Base-by-base conservation (phyloP, 2,888 invertebrate genomes). In the Dryomyza anilis region DNA sequence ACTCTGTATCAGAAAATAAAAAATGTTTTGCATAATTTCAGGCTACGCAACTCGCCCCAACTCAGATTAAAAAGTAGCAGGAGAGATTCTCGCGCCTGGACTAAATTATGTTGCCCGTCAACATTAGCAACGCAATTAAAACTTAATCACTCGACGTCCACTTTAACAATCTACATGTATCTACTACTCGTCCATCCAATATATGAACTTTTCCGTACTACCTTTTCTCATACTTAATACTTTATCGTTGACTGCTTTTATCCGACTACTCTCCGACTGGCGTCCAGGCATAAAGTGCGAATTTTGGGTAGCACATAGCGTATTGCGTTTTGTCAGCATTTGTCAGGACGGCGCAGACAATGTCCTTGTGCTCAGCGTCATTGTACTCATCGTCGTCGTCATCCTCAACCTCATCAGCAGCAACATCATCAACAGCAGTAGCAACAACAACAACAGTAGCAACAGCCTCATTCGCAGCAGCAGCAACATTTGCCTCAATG, bases 61-160 rank as follows among this genome's bases (percentile, higher is more conserved):
- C n/a, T n/a, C n/a, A n/a, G n/a, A n/a, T n/a, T n/a, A n/a, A n/a
- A n/a, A n/a, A n/a, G n/a, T n/a, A n/a, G n/a, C n/a, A n/a, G n/a
- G n/a, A n/a, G n/a, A n/a, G n/a, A n/a, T n/a, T n/a, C 8, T 27
- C 23, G 27, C 6, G 8, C 12, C 3, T 25, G 50, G 60, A 50
- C 61, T 67, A 67, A 65, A 68, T 67, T 63, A 65, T 65, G 63
- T 65, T 65, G 50, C 63, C 63, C 69, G 67, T 67, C 69, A 67
- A 58, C 64, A 46, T 68, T 67, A 70, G 66, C 64, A 67, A 70
- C 67, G 67, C 69, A 69, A 69, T 70, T 69, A 70, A 67, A 69
- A 64, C 64, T 64, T 58, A 19, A 45, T 45, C 45, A 52, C 43
- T 52, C 60, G 12, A n/a, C 21, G 46, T 55, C 56, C 30, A 14